These are phyloP conservation scores for Eurytoma californica DNA, from an alignment of 2,888 invertebrate genomes.

Conservation along the genomic window DNA sequence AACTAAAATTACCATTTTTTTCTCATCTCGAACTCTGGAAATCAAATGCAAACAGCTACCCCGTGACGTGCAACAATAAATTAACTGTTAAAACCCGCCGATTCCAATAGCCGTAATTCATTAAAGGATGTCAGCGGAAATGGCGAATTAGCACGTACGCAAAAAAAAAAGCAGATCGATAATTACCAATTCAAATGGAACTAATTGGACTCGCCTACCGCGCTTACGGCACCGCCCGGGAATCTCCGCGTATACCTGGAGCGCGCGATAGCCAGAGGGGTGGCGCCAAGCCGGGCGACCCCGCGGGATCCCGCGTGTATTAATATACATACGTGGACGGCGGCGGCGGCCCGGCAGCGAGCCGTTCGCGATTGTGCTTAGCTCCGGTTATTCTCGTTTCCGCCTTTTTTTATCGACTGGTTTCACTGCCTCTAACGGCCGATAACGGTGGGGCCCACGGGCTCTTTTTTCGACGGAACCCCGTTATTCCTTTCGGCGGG, in stretches of 20 bases:
- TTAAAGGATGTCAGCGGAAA: no score
- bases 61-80: no score
- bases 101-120: no score
- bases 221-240: neutral
- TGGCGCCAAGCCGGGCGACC: conserved; percentile 8
- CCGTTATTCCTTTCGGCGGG: conserved; percentile 68
- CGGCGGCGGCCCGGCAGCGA: neutral
- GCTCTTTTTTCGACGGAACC: conserved; percentile 63
- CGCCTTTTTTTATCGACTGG: conserved; percentile 61
- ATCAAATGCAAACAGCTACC: no score
- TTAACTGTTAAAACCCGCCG: no score
- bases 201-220: neutral
- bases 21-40: no score
- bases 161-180: neutral
- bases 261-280: neutral
- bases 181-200: conserved; percentile 7
- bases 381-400: conserved; percentile 57
- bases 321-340: neutral
- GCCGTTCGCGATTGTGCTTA: conserved; percentile 31
- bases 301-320: neutral
- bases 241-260: neutral
- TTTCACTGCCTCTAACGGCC: conserved; percentile 70
- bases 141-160: no score
- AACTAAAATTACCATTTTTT: no score
- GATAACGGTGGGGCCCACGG: conserved; percentile 66